Conservation (phyloP, 2,888 invertebrate species). For the Oscheius onirici region DNA sequence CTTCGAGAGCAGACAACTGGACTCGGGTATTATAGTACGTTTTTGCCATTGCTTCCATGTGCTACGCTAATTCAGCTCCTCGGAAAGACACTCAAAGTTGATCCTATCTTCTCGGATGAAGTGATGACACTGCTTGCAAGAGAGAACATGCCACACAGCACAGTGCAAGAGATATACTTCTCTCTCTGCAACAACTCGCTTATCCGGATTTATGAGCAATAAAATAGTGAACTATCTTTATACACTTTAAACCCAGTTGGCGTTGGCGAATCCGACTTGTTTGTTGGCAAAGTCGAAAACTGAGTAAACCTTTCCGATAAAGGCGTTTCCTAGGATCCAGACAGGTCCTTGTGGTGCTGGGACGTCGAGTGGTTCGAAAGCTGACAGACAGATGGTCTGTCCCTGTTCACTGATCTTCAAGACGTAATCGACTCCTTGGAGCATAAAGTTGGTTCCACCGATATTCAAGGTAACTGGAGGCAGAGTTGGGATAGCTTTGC, state of each 20-base stretch:
- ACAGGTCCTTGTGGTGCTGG: constrained; percentile 83
- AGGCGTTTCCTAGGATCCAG: constrained; percentile 96
- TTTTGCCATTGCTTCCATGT: too few relatives aligned
- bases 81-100: too few relatives aligned
- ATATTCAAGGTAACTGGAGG: constrained; percentile 84
- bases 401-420: constrained; percentile 77
- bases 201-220: too few relatives aligned
- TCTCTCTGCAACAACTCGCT: too few relatives aligned
- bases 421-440: constrained; percentile 84
- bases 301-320: constrained; percentile 93
- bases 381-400: constrained; percentile 81
- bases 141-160: too few relatives aligned
- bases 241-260: constrained; percentile 2
- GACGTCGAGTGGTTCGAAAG: constrained; percentile 95
- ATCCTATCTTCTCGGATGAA: too few relatives aligned
- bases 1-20: too few relatives aligned
- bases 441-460: constrained; percentile 81
- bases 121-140: too few relatives aligned
- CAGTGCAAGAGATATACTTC: too few relatives aligned
- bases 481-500: constrained; percentile 81
- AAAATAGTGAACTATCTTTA: too few relatives aligned
- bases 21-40: too few relatives aligned
- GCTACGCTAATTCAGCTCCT: too few relatives aligned
- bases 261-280: constrained; percentile 86
- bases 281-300: constrained; percentile 90